phyloP scores from a whole-genome alignment of 2,113 vertebrate species.

The Labeo rohita region DNA sequence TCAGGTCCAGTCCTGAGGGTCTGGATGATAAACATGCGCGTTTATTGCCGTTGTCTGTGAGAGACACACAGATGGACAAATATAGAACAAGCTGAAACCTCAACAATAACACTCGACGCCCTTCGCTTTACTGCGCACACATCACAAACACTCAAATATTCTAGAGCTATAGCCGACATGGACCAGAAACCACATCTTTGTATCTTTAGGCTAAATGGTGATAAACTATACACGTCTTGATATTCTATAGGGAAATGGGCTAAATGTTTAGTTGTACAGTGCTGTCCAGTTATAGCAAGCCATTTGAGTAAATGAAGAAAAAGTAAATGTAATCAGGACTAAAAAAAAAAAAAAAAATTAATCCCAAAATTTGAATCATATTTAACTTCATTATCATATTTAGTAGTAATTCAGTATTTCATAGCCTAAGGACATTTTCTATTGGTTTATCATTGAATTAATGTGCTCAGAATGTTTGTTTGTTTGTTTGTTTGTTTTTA shows the following conservation, averaged over 20 bases:
- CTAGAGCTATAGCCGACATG: not conserved
- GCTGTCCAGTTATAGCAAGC: not conserved
- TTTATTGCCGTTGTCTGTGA: slow-evolving; percentile 33
- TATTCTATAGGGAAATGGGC: not conserved
- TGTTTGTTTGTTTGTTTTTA: too few relatives aligned
- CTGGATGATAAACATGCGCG: slow-evolving; percentile 56
- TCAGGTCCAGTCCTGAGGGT: slow-evolving; percentile 43
- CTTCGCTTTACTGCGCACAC: not conserved
- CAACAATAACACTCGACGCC: not conserved
- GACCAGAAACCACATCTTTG: not conserved
- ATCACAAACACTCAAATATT: not conserved
- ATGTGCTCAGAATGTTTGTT: too few relatives aligned
- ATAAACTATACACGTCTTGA: not conserved
- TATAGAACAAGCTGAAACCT: not conserved
- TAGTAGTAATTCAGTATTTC: not conserved
- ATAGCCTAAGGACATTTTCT: not conserved
- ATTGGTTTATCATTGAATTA: not conserved
- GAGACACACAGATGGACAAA: slow-evolving; percentile 11
- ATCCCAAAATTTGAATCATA: not conserved
- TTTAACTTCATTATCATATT: not conserved
- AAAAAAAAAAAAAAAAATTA: not conserved
- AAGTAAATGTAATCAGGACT: not conserved
- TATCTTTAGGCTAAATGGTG: not conserved
- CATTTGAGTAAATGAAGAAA: not conserved
- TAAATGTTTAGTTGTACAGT: not conserved